Conservation (phyloP, 2,888 invertebrate species). For the Caenorhabditis imperialis region DNA sequence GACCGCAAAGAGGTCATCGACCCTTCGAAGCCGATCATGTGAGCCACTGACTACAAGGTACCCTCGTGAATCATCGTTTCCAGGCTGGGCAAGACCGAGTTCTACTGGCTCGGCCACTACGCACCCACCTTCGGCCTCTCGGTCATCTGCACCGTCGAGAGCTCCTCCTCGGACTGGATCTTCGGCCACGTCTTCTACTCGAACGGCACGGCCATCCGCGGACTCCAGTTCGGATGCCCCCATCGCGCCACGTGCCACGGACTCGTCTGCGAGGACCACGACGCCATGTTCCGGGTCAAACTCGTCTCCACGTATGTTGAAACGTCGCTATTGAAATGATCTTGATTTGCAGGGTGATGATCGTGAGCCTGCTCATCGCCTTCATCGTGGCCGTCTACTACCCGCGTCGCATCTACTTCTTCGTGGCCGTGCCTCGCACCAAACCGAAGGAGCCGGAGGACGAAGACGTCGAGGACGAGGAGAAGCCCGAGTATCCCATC, state of each 20-base stretch:
- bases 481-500: too few species aligned
- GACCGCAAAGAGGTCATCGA: constrained; percentile 6
- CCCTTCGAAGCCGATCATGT: constrained; percentile 8
- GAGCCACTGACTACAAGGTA: not conserved
- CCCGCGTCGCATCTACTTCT: too few species aligned
- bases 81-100: constrained; percentile 14
- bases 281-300: too few species aligned
- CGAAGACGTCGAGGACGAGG: too few species aligned
- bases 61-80: too few species aligned
- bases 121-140: not conserved
- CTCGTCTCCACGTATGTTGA: too few species aligned
- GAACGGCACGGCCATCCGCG: not conserved
- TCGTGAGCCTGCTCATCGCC: too few species aligned
- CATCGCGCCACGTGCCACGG: not conserved
- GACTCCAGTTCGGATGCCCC: constrained; percentile 14
- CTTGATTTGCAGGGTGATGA: too few species aligned
- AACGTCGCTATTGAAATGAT: too few species aligned
- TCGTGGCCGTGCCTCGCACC: too few species aligned
- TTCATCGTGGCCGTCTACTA: too few species aligned
- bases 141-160: constrained; percentile 1
- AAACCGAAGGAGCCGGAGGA: too few species aligned
- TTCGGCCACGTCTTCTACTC: constrained; percentile 9
- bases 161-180: constrained; percentile 1
- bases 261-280: not conserved
- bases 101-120: constrained; percentile 20